phyloP scores from a whole-genome alignment of 2,797 vertebrate genomes.

The Podargus strigoides region DNA sequence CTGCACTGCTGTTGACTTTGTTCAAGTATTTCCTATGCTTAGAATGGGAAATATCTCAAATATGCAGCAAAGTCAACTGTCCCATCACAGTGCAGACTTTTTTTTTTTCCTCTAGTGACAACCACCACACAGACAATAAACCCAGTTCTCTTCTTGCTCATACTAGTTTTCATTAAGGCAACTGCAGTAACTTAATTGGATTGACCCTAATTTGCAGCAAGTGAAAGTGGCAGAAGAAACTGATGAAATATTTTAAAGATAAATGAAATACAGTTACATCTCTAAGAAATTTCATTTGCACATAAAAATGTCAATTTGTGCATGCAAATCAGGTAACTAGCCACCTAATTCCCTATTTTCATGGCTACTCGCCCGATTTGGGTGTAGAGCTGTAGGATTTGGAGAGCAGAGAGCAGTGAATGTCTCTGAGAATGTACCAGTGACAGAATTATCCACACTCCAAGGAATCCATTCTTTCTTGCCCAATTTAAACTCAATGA shows the following conservation, averaged over 20 bases:
- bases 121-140: neutral
- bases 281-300: neutral
- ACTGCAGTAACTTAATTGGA: neutral
- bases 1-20: neutral
- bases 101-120: neutral
- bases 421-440: neutral
- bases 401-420: neutral
- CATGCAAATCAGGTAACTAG: neutral
- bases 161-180: neutral
- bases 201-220: neutral
- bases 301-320: neutral
- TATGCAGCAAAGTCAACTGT: neutral
- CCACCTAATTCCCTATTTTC: neutral
- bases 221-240: neutral
- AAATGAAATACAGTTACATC: neutral
- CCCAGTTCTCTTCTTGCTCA: neutral
- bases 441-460: neutral
- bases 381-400: neutral
- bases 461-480: neutral
- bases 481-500: neutral
- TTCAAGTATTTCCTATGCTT: neutral
- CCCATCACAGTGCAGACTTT: neutral
- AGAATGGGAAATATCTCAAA: slow-evolving; percentile 21
- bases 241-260: neutral
- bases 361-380: neutral